These are phyloP conservation scores for Drosophila longiperda DNA, from an alignment of 2,888 invertebrate genomes.

Conservation along the genomic window DNA sequence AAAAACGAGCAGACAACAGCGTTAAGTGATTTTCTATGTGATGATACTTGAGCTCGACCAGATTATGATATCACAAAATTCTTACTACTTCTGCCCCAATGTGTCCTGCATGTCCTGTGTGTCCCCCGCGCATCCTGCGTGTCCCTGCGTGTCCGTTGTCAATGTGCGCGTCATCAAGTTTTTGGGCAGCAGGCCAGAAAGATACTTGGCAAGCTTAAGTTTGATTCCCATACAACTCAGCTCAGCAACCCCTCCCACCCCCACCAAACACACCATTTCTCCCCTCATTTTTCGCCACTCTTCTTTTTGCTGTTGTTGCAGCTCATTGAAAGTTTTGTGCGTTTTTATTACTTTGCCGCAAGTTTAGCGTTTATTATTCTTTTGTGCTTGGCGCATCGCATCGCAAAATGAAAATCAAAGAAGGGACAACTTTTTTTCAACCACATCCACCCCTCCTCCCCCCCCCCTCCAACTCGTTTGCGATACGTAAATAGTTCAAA, in stretches of 20 bases:
- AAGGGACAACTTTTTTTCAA: conserved; percentile 7
- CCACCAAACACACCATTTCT: neutral
- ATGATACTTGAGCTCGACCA: conserved; percentile 78
- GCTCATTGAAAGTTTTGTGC: conserved; percentile 77
- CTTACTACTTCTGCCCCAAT: conserved; percentile 9
- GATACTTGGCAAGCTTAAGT: conserved; percentile 38
- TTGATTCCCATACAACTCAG: conserved; percentile 14
- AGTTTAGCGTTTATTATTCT: conserved; percentile 64
- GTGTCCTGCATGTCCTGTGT: neutral
- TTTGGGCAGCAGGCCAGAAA: conserved; percentile 73
- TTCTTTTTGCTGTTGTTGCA: conserved; percentile 49
- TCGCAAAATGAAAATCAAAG: conserved; percentile 4
- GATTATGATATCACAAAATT: conserved; percentile 78
- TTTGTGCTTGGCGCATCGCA: conserved; percentile 17
- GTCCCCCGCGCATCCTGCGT: conserved; percentile 3
- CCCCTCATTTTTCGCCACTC: neutral
- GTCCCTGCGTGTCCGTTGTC: conserved; percentile 45
- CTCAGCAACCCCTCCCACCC: neutral
- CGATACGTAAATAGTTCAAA: conserved; percentile 30
- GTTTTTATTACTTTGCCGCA: conserved; percentile 75
- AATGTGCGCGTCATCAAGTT: conserved; percentile 70
- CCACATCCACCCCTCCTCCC: neutral
- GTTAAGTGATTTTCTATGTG: conserved; percentile 81
- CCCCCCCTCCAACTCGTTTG: neutral
- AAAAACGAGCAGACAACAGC: conserved; percentile 53